phyloP scores from a whole-genome alignment of 2,113 vertebrate genomes.

The Passer domesticus region DNA sequence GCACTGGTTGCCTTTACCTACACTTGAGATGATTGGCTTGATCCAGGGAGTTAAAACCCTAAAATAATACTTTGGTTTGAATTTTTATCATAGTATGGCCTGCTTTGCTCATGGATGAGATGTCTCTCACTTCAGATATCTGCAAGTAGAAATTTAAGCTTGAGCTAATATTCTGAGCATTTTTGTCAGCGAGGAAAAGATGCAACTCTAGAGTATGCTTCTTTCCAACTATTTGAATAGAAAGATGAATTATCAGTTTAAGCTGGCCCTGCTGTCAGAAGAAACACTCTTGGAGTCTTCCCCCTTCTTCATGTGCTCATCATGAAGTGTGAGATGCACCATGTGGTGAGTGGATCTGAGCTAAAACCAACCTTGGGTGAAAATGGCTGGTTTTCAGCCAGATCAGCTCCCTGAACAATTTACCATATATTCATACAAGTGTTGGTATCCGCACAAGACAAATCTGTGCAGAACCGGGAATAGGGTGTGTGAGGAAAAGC shows the following conservation, averaged over 20 bases:
- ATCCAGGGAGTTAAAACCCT: not conserved
- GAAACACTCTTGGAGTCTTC: not conserved
- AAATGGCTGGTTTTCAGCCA: not conserved
- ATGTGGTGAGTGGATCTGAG: not conserved
- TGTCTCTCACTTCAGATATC: not conserved
- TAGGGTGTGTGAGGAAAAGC: not conserved
- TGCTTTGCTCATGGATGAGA: not conserved
- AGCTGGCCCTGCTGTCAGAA: not conserved
- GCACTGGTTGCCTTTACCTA: not conserved
- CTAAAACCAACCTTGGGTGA: not conserved
- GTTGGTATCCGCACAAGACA: not conserved
- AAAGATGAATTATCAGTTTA: not conserved
- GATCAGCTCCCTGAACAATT: not conserved
- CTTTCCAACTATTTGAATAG: not conserved
- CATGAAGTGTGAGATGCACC: not conserved
- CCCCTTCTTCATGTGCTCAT: not conserved
- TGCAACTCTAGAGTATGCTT: not conserved
- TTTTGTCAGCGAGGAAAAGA: not conserved
- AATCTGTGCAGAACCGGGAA: not conserved
- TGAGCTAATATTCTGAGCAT: not conserved
- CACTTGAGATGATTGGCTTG: not conserved
- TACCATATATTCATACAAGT: not conserved
- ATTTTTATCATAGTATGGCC: not conserved
- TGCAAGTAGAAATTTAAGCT: not conserved
- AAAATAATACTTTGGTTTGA: not conserved